These are phyloP conservation scores for Arizona elegans DNA, from an alignment of 2,113 vertebrate genomes.

Conservation along the genomic window DNA sequence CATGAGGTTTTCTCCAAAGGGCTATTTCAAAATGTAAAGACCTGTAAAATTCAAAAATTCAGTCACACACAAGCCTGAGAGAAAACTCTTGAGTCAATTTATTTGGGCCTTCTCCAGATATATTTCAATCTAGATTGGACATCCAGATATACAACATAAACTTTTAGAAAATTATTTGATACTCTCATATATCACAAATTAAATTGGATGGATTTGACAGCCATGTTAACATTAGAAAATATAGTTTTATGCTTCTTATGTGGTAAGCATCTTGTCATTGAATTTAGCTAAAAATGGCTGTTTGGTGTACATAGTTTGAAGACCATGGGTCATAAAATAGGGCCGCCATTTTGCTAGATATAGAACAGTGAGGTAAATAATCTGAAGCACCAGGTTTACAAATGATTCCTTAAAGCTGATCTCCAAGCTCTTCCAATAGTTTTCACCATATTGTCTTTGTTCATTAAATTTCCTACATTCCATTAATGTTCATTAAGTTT, in stretches of 20 bases:
- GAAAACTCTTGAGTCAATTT: slow-evolving; percentile 64
- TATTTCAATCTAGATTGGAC: slow-evolving; percentile 72
- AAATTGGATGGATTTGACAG: slow-evolving; percentile 64
- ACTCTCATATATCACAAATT: slow-evolving; percentile 72
- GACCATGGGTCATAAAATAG: neutral
- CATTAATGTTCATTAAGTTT: neutral
- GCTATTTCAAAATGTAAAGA: slow-evolving; percentile 63
- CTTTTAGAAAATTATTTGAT: slow-evolving; percentile 72
- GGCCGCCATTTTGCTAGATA: neutral
- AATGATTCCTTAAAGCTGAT: neutral
- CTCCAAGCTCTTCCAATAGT: neutral
- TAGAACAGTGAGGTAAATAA: slow-evolving; percentile 30
- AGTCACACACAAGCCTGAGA: slow-evolving; percentile 64
- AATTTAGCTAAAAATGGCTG: slow-evolving; percentile 3
- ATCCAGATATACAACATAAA: slow-evolving; percentile 71
- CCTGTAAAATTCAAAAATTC: slow-evolving; percentile 65
- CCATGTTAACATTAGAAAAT: slow-evolving; percentile 14
- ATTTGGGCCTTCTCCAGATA: slow-evolving; percentile 71
- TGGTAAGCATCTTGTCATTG: slow-evolving; percentile 47
- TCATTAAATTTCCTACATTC: neutral
- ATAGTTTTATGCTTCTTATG: slow-evolving; percentile 56
- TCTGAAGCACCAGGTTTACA: slow-evolving; percentile 7
- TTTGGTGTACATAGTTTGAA: neutral
- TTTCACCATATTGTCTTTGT: neutral
- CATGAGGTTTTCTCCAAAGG: slow-evolving; percentile 49